Conservation (phyloP, 2,888 invertebrate species). For the Lasioglossum marginatum region DNA sequence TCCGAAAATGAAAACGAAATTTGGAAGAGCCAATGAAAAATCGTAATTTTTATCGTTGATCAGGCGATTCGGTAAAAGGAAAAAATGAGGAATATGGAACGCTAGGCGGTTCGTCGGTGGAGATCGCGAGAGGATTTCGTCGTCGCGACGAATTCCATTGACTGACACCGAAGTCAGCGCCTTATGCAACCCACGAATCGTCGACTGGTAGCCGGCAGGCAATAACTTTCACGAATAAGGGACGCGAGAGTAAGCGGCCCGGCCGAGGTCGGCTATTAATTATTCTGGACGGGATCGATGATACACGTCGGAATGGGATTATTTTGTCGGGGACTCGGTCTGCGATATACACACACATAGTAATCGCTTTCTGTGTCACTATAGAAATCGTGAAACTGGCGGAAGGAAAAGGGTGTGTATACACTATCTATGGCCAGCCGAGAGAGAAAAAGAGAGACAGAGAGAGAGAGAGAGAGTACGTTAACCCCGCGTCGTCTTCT, state of each 20-base stretch:
- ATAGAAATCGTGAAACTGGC: constrained; percentile 10
- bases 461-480: neutral
- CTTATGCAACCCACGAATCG: constrained; percentile 43
- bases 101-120: neutral
- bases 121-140: constrained; percentile 23
- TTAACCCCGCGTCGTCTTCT: neutral
- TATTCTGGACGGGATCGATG: constrained; percentile 48
- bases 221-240: constrained; percentile 49
- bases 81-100: neutral
- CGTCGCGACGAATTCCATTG: constrained; percentile 43
- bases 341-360: neutral
- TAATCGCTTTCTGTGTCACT: constrained; percentile 9
- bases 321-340: constrained; percentile 11
- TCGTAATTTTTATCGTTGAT: neutral
- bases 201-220: constrained; percentile 24
- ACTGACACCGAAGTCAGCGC: constrained; percentile 10
- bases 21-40: neutral
- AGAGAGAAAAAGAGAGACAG: neutral
- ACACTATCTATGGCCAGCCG: neutral
- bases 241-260: neutral
- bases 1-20: too few relatives aligned
- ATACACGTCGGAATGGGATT: constrained; percentile 41
- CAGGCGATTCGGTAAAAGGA: neutral
- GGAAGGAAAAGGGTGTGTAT: neutral
- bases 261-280: constrained; percentile 42